These are phyloP conservation scores for Oryzias woworae DNA, from an alignment of 2,113 vertebrate species.

Conservation along the genomic window DNA sequence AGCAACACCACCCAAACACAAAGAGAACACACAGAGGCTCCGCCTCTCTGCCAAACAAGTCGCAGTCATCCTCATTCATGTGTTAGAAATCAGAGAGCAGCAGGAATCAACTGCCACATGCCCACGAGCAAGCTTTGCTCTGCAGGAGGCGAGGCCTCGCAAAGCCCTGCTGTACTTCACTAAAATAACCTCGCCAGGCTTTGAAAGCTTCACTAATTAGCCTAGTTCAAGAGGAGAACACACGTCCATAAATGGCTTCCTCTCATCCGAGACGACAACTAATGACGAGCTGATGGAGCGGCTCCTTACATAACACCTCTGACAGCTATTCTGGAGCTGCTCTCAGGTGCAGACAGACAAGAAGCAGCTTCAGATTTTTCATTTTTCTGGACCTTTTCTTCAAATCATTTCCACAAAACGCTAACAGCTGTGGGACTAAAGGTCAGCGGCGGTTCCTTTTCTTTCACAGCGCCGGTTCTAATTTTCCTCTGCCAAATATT, in stretches of 20 bases:
- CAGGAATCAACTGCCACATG: neutral
- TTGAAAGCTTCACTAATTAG: constrained; percentile 25
- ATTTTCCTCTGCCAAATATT: neutral
- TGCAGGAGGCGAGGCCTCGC: constrained; percentile 5
- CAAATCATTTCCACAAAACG: neutral
- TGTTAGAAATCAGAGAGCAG: neutral
- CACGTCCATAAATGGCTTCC: constrained; percentile 32
- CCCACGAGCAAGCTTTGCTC: neutral
- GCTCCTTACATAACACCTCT: too few species aligned
- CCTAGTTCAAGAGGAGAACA: constrained; percentile 19
- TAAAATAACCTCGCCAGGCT: constrained; percentile 16
- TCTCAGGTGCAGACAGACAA: neutral
- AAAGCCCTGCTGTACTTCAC: constrained; percentile 5
- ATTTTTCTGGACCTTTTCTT: neutral
- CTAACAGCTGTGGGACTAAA: neutral
- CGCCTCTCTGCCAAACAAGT: constrained; percentile 3
- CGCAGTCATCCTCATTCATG: neutral
- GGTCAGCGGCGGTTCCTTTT: neutral
- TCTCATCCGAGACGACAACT: neutral
- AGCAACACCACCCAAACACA: constrained; percentile 36
- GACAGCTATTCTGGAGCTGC: too few species aligned
- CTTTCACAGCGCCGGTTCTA: neutral
- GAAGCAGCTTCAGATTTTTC: neutral
- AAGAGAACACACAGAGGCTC: constrained; percentile 29
- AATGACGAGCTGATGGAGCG: too few species aligned